A percentile compares a stretch with the other conserved stretches of the same genome.
Evolutionary conservation across 2,888 invertebrate species (phyloP).

Genomic region (Drosophila tripunctata): DNA sequence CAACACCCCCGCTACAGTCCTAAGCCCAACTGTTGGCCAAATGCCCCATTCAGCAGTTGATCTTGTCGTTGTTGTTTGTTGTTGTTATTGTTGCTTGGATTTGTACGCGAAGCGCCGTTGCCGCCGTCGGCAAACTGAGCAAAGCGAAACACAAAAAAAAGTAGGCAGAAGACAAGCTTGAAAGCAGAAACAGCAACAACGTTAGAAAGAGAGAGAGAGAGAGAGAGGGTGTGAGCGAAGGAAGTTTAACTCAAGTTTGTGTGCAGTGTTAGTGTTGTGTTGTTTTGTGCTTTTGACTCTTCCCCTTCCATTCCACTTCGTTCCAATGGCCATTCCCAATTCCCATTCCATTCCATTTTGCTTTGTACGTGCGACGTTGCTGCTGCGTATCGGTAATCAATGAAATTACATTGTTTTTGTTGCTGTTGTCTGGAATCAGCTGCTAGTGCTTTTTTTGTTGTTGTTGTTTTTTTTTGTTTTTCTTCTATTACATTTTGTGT

Average conservation of each 20-base stretch:
- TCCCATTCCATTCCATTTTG: constrained; percentile 45
- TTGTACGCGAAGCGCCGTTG: constrained; percentile 75
- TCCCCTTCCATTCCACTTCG: constrained; percentile 3
- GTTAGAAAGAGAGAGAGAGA: neutral
- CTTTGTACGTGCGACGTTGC: constrained; percentile 68
- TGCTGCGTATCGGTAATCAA: constrained; percentile 77
- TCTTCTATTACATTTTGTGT: constrained; percentile 63
- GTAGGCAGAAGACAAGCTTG: constrained; percentile 40
- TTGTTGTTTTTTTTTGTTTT: constrained; percentile 33
- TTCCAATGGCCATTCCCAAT: constrained; percentile 9
- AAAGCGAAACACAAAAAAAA: constrained; percentile 41
- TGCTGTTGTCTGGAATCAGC: constrained; percentile 66
- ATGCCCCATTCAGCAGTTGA: constrained; percentile 64
- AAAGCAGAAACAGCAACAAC: neutral
- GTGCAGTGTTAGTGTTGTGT: no score
- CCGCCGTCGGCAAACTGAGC: constrained; percentile 64
- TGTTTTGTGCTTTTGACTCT: constrained; percentile 36
- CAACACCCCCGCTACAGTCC: constrained; percentile 4
- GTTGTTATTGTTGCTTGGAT: constrained; percentile 44
- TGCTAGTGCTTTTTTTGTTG: constrained; percentile 57
- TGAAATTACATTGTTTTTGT: constrained; percentile 71
- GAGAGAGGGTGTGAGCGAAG: neutral
- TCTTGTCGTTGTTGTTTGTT: constrained; percentile 15
- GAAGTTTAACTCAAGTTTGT: constrained; percentile 27
- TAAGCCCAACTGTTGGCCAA: constrained; percentile 47